Evolutionary conservation across 2,797 vertebrate genomes (phyloP).

Genomic region (Kryptolebias ocellatus): DNA sequence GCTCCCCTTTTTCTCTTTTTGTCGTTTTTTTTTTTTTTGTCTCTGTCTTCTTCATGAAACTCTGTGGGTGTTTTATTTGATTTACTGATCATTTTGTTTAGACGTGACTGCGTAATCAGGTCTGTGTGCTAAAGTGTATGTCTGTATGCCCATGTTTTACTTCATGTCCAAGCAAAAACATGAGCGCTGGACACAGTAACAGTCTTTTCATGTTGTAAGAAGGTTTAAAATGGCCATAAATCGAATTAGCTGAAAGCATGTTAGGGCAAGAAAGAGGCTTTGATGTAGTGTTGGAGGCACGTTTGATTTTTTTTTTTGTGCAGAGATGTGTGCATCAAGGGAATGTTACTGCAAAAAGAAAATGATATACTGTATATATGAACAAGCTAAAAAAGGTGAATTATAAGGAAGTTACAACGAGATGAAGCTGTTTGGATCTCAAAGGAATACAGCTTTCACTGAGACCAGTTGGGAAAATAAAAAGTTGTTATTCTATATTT

Average conservation of each 20-base stretch:
- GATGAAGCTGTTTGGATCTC: slow-evolving; percentile 33
- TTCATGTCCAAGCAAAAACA: not conserved
- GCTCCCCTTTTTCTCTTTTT: slow-evolving; percentile 31
- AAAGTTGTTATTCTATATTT: not conserved
- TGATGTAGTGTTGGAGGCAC: slow-evolving; percentile 42
- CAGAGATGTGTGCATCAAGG: slow-evolving; percentile 43
- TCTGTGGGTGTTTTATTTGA: slow-evolving; percentile 60
- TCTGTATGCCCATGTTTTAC: not conserved
- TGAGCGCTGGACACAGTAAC: slow-evolving; percentile 39
- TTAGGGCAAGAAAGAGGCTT: slow-evolving; percentile 32
- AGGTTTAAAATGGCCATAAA: slow-evolving; percentile 32
- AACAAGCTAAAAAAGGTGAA: slow-evolving; percentile 51
- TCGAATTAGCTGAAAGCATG: slow-evolving; percentile 24
- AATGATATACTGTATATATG: slow-evolving; percentile 33
- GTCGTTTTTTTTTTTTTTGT: slow-evolving; percentile 38
- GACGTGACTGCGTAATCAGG: slow-evolving; percentile 34
- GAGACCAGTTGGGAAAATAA: not conserved
- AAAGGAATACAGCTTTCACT: slow-evolving; percentile 14
- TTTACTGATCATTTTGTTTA: slow-evolving; percentile 62
- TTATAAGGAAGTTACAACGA: slow-evolving; percentile 21
- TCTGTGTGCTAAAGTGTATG: slow-evolving; percentile 1
- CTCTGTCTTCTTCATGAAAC: slow-evolving; percentile 51
- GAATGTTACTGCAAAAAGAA: slow-evolving; percentile 51
- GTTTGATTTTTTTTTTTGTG: slow-evolving; percentile 45
- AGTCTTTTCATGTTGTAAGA: slow-evolving; percentile 46